A percentile compares a stretch with the other conserved stretches of the same genome.
Conservation (phyloP, 1,140 invertebrate species). For the Micrasema minimum region DNA sequence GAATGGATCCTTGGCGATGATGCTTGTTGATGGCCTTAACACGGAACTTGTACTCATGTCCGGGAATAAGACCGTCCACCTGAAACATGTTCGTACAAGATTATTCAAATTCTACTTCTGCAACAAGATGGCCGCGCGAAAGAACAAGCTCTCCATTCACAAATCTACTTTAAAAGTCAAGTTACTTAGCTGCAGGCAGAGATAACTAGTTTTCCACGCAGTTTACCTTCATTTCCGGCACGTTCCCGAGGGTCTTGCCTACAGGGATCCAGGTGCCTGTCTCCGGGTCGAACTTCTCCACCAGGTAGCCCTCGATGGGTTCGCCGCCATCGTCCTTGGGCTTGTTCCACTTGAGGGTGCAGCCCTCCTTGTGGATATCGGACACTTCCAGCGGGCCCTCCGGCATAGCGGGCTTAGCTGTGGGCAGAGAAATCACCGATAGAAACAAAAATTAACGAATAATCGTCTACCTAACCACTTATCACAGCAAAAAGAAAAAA, state of each 20-base stretch:
- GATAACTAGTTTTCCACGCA: too few relatives aligned
- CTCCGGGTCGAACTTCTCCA: constrained; percentile 95
- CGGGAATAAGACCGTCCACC: constrained; percentile 88
- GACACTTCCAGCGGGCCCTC: constrained; percentile 96
- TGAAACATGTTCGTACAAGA: constrained; percentile 51
- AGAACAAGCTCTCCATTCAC: neutral
- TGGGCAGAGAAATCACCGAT: too few relatives aligned
- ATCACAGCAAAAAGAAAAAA: too few relatives aligned
- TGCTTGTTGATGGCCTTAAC: constrained; percentile 96
- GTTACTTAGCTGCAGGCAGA: neutral
- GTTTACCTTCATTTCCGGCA: constrained; percentile 82
- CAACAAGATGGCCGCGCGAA: neutral
- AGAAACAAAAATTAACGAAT: too few relatives aligned
- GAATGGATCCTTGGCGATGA: constrained; percentile 97
- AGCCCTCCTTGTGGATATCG: constrained; percentile 93
- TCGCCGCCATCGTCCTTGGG: constrained; percentile 98
- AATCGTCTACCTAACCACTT: too few relatives aligned
- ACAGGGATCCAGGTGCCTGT: constrained; percentile 91
- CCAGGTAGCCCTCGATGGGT: constrained; percentile 92
- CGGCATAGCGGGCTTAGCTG: constrained; percentile 91
- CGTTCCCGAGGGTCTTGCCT: constrained; percentile 78
- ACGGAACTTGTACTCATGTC: constrained; percentile 97
- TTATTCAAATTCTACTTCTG: neutral
- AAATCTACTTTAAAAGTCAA: neutral
- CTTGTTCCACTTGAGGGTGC: constrained; percentile 96